These are phyloP conservation scores for Musca domestica DNA, from an alignment of 1,140 invertebrate genomes.

Conservation along the genomic window DNA sequence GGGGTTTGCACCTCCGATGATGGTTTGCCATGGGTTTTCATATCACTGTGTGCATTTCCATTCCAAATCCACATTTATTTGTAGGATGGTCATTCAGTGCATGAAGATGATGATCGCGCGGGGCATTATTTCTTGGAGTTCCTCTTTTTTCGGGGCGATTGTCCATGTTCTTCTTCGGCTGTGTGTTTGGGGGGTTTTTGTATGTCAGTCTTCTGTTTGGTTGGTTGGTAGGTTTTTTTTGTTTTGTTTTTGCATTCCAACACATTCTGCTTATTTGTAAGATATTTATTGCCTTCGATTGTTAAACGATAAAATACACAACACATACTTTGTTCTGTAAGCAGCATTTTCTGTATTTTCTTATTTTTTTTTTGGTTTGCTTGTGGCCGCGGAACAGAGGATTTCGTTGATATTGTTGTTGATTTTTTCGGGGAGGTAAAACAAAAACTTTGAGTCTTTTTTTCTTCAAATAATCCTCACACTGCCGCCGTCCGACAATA, in stretches of 20 bases:
- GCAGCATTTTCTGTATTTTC: slow-evolving; percentile 9
- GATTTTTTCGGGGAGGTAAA: neutral
- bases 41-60: too few species aligned
- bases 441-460: neutral
- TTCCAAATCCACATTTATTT: too few species aligned
- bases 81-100: too few species aligned
- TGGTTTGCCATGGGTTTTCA: too few species aligned
- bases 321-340: slow-evolving; percentile 15
- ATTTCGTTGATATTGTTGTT: neutral
- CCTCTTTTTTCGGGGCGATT: too few species aligned
- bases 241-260: slow-evolving; percentile 36
- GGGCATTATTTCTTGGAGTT: too few species aligned
- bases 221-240: neutral
- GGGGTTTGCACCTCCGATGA: too few species aligned
- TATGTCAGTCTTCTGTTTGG: neutral
- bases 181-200: too few species aligned
- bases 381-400: too few species aligned
- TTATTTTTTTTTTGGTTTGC: neutral
- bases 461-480: slow-evolving; percentile 9
- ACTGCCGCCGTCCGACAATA: too few species aligned
- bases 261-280: slow-evolving; percentile 55
- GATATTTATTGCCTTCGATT: slow-evolving; percentile 55
- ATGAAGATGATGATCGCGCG: too few species aligned
- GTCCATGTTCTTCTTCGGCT: too few species aligned
- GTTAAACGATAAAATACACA: slow-evolving; percentile 44